phyloP scores from a whole-genome alignment of 2,797 vertebrate species.

The Liasis olivaceus region DNA sequence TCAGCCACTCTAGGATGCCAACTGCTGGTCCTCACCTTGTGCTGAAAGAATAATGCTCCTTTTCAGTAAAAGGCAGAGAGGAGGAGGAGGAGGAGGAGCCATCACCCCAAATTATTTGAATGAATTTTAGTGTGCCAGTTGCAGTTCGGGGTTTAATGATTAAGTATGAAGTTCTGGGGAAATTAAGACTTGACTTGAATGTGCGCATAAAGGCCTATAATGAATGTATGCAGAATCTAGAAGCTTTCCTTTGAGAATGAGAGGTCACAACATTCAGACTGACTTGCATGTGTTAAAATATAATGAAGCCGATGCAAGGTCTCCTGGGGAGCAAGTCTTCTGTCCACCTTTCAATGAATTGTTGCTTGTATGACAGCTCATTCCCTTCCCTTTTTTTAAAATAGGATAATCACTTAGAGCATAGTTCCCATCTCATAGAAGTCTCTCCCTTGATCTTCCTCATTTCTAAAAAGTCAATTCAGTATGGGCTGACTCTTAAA shows the following conservation, averaged over 20 bases:
- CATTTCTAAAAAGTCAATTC: conserved; percentile 6
- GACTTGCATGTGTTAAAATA: conserved; percentile 59
- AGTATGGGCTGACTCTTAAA: neutral
- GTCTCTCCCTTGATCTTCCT: conserved; percentile 28
- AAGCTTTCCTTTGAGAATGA: conserved; percentile 56
- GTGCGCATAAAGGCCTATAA: conserved; percentile 47
- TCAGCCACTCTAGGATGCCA: neutral
- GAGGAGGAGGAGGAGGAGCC: conserved; percentile 34
- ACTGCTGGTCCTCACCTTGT: neutral
- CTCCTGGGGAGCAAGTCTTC: conserved; percentile 31
- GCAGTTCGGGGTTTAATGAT: conserved; percentile 49
- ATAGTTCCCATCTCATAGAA: neutral
- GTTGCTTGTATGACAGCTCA: neutral
- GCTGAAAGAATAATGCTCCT: conserved; percentile 25
- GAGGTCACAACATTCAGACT: conserved; percentile 45
- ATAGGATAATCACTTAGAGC: neutral
- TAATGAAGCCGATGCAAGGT: conserved; percentile 41
- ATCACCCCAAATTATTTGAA: conserved; percentile 47
- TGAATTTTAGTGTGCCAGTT: conserved; percentile 37
- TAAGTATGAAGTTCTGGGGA: conserved; percentile 52
- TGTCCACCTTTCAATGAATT: conserved; percentile 36
- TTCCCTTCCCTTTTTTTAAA: neutral
- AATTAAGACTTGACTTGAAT: conserved; percentile 50
- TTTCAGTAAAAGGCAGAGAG: conserved; percentile 35
- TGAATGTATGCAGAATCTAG: conserved; percentile 59